phyloP scores from a whole-genome alignment of 1,140 invertebrate genomes.

The Papilio helenus region DNA sequence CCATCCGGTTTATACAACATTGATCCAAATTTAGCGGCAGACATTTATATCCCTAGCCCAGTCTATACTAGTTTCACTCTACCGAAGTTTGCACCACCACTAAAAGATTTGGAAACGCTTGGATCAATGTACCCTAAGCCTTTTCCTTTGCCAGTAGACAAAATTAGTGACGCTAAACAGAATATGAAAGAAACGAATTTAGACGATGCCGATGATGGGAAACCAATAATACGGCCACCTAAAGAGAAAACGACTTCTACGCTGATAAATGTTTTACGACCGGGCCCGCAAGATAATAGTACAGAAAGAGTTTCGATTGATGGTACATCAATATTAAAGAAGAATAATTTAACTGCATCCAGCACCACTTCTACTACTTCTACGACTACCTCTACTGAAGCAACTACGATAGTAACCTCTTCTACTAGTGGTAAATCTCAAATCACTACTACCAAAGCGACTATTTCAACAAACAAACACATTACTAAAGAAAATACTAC shows the following conservation, averaged over 20 bases:
- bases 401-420: slow-evolving; percentile 43
- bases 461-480: slow-evolving; percentile 50
- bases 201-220: slow-evolving; percentile 69
- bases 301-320: slow-evolving; percentile 74
- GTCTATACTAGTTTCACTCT: slow-evolving; percentile 87
- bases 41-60: slow-evolving; percentile 79
- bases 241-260: slow-evolving; percentile 80
- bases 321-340: slow-evolving; percentile 76
- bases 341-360: slow-evolving; percentile 55
- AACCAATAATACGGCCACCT: slow-evolving; percentile 73
- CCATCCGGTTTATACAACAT: slow-evolving; percentile 66
- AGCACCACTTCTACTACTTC: slow-evolving; percentile 35
- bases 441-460: slow-evolving; percentile 41
- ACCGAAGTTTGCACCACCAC: slow-evolving; percentile 82
- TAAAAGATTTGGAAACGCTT: slow-evolving; percentile 81
- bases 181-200: slow-evolving; percentile 51
- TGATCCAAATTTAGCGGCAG: slow-evolving; percentile 67
- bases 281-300: slow-evolving; percentile 63
- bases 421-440: slow-evolving; percentile 41
- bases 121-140: slow-evolving; percentile 82
- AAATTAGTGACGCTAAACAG: slow-evolving; percentile 83
- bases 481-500: slow-evolving; percentile 65
- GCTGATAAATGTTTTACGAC: slow-evolving; percentile 72
- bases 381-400: slow-evolving; percentile 45
- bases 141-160: slow-evolving; percentile 87